Evolutionary conservation across 2,888 invertebrate genomes (phyloP).

Genomic region (Apotomis capreana): DNA sequence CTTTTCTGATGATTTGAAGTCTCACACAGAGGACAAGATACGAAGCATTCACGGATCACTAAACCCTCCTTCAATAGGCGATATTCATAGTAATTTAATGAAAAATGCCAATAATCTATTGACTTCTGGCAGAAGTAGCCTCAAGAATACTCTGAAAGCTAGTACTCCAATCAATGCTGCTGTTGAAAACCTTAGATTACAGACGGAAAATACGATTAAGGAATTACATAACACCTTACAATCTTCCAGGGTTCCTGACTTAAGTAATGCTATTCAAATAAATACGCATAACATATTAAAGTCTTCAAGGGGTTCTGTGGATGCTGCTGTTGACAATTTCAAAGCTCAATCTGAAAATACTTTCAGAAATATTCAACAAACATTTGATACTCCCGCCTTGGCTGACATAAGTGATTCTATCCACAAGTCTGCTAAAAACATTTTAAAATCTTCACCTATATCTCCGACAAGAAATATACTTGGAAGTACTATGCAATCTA

Average conservation of each 20-base stretch:
- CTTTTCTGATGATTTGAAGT: slow-evolving; percentile 24
- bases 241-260: slow-evolving; percentile 43
- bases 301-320: slow-evolving; percentile 13
- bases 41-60: slow-evolving; percentile 22
- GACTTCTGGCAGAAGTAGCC: slow-evolving; percentile 45
- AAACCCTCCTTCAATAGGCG: slow-evolving; percentile 9
- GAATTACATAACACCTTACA: slow-evolving; percentile 58
- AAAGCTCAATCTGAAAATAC: slow-evolving; percentile 31
- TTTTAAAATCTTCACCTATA: slow-evolving; percentile 13
- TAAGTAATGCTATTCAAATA: slow-evolving; percentile 10
- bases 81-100: slow-evolving; percentile 12
- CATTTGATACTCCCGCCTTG: slow-evolving; percentile 7
- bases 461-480: slow-evolving; percentile 11
- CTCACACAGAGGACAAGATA: slow-evolving; percentile 20
- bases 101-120: slow-evolving; percentile 45
- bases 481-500: background rate
- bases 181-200: slow-evolving; percentile 54
- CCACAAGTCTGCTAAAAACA: slow-evolving; percentile 19
- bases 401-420: slow-evolving; percentile 18
- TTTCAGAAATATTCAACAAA: slow-evolving; percentile 24
- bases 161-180: slow-evolving; percentile 45
- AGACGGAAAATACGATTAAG: slow-evolving; percentile 59
- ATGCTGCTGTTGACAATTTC: slow-evolving; percentile 22
- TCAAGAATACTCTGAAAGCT: slow-evolving; percentile 46
- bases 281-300: slow-evolving; percentile 16